Base-by-base conservation (phyloP, 2,888 invertebrate species). In the Drosophila kuntzei region DNA sequence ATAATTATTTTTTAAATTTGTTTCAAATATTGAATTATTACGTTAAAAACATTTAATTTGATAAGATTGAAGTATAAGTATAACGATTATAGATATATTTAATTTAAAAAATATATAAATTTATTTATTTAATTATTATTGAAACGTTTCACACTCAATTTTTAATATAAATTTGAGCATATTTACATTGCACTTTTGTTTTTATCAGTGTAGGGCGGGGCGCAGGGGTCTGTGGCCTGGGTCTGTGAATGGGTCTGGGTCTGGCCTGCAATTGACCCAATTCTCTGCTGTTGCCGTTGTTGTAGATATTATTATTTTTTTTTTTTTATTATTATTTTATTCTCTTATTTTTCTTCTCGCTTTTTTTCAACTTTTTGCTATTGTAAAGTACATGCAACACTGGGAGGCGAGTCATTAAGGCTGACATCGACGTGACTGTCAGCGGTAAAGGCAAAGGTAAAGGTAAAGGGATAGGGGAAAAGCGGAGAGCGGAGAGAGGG, bases 201-300 rank as follows among this genome's bases (percentile, higher is more conserved):
- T 37, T 41, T 29, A 32, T 34, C 43, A 34, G 27, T 20, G 29
- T 64, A 32, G 58, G 46, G 36, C 36, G 20, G 14, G 16, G 37
- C 37, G 3, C 7, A 41, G 18, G 16, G 27, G 29, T n/a, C 18
- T 16, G 12, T 9, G 44, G 29, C 3, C 12, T 16, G 41, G 29
- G 29, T 12, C 16, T 60, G 27, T 37, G 29, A 2, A 9, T 16
- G 41, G 29, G 29, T 12, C 16, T 60, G 27, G 58, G 75, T 63
- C 66, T 71, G 60, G 76, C 67, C 71, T 72, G 70, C 74, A 77
- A 77, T 77, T 77, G 77, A 77, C 77, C 77, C 67, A 77, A 77
- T 77, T 77, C 66, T 44, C 43, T 44, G 39, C 4, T 34, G 34
- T 53, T 65, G 32, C 32, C 57, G 36, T 43, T 58, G 39, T 36